Conservation (phyloP, 2,113 vertebrate species). For the Callipepla squamata region DNA sequence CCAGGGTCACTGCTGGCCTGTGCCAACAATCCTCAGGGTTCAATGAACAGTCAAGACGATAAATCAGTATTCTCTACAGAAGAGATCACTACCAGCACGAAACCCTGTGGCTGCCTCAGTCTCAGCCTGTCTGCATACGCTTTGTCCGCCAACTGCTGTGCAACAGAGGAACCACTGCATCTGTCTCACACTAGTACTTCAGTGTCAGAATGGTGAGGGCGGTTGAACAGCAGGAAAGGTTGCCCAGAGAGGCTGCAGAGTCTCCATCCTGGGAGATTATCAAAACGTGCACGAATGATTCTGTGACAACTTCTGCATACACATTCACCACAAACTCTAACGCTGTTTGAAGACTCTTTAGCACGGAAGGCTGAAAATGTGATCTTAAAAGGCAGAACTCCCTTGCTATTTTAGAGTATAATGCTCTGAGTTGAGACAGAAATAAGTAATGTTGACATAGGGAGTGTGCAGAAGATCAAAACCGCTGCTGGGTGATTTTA, state of each 20-base stretch:
- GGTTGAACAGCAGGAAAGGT: background rate
- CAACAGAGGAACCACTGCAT: too few species aligned
- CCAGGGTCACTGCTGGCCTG: background rate
- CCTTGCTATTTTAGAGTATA: background rate
- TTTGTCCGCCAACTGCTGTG: background rate
- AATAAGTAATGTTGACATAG: fast-evolving
- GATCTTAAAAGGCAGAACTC: background rate
- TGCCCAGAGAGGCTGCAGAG: background rate
- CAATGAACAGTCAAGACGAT: background rate
- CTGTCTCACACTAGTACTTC: fast-evolving
- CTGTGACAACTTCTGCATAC: fast-evolving
- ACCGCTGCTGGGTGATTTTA: background rate
- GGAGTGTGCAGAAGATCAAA: fast-evolving
- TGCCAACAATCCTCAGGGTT: fast-evolving
- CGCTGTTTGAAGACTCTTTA: background rate
- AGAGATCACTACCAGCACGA: background rate
- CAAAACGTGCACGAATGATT: fast-evolving
- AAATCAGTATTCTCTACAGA: background rate
- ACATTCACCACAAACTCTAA: background rate
- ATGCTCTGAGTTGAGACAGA: fast-evolving
- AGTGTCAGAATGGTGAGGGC: fast-evolving
- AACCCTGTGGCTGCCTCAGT: background rate
- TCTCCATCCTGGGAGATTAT: background rate
- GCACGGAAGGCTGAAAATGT: background rate
- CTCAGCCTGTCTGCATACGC: fast-evolving